phyloP scores from a whole-genome alignment of 2,797 vertebrate species.

The Oophaga sylvatica region DNA sequence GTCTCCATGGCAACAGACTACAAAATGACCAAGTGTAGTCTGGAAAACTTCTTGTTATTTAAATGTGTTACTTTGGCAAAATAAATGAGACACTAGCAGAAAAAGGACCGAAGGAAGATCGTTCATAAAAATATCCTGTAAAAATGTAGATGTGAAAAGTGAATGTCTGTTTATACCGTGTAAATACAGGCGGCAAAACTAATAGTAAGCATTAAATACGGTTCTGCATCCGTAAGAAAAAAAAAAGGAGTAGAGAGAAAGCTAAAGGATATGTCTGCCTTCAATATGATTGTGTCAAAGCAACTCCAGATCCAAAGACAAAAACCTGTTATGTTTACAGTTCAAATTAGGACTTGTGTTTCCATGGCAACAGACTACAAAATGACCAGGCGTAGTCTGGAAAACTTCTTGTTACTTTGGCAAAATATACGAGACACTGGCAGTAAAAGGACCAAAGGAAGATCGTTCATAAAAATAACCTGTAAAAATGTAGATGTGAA shows the following conservation, averaged over 20 bases:
- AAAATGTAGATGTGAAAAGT: background rate
- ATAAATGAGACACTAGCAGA: no score
- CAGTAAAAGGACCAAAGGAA: no score
- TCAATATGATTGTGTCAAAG: background rate
- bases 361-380: background rate
- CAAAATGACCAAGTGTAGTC: background rate
- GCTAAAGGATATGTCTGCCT: background rate
- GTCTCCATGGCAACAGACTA: conserved; percentile 1
- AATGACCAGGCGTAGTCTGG: background rate
- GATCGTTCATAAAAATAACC: no score
- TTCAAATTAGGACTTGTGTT: background rate
- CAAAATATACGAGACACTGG: no score
- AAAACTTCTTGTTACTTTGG: background rate
- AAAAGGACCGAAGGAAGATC: no score
- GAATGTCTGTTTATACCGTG: background rate
- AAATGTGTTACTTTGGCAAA: no score
- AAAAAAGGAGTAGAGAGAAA: background rate
- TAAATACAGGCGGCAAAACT: background rate
- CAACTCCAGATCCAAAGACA: background rate
- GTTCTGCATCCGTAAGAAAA: background rate
- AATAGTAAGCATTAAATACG: background rate
- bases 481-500: no score
- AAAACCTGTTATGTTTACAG: background rate
- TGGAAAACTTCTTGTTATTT: background rate
- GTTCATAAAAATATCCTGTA: no score